Percentiles rank a stretch among this genome's conserved stretches.
phyloP scores from a whole-genome alignment of 1,140 invertebrate genomes.

The Leguminivora glycinivorella region DNA sequence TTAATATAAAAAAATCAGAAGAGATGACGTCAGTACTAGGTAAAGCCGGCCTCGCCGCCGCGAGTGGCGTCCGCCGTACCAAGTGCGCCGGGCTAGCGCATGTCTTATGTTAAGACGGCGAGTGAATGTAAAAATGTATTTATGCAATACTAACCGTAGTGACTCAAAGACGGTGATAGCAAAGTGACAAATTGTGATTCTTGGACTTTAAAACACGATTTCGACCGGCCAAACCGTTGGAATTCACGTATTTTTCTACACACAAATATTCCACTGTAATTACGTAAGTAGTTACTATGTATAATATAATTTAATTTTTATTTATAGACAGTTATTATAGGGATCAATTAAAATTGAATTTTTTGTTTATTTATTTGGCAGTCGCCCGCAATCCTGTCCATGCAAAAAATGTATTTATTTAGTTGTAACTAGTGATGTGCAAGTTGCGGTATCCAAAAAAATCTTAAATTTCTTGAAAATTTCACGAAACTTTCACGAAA shows the following conservation, averaged over 20 bases:
- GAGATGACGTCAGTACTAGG: no score
- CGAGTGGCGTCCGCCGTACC: constrained; percentile 3
- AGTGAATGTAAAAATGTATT: constrained; percentile 44
- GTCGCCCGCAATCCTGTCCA: constrained; percentile 25
- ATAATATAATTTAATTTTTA: constrained; percentile 59
- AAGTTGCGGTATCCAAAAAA: no score
- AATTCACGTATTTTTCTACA: constrained; percentile 61
- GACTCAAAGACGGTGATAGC: constrained; percentile 49
- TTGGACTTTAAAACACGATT: constrained; percentile 36
- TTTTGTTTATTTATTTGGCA: constrained; percentile 25
- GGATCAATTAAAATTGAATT: constrained; percentile 23
- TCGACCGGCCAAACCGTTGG: constrained; percentile 40
- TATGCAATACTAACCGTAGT: constrained; percentile 47
- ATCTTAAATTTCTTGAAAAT: no score
- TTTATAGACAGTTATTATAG: constrained; percentile 54
- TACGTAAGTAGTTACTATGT: constrained; percentile 41
- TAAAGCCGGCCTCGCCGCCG: neutral
- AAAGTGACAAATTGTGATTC: constrained; percentile 54
- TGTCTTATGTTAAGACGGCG: constrained; percentile 51
- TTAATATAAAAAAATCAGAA: no score
- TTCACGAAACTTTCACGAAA: no score
- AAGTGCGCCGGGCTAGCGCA: constrained; percentile 31
- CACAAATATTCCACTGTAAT: constrained; percentile 49
- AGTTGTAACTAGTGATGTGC: no score
- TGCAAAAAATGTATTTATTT: neutral